Evolutionary conservation across 2,888 invertebrate species (phyloP), one percentile per base, ranked within the genome.

Genomic region (Patella caerulea): DNA sequence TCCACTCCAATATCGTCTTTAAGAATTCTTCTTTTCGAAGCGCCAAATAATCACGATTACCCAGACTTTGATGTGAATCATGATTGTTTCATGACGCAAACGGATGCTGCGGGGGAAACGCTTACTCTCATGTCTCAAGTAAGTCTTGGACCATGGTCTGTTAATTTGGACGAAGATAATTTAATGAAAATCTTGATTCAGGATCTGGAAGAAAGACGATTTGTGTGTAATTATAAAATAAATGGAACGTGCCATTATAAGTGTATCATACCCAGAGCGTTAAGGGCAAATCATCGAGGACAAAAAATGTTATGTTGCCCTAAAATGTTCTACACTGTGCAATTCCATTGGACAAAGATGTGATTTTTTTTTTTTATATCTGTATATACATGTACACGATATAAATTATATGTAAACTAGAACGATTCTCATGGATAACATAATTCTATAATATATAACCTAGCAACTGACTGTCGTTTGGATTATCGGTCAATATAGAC

Each of bases 291-390:
- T 7, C 65, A 59, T n/a, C 5, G 19, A 11, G 53, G 71, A 3
- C 55, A 71, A 65, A 54, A 75, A 56, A 24, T 19, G 19, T 11
- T 65, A 24, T 24, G 52, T 11, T 75, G 75, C 71, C 55, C 45
- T 24, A 75, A 70, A 29, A 17, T 75, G 15, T 75, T 75, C 71
- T 75, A 53, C 54, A 71, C 75, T 24, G n/a, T 75, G 11, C 55
- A 71, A 54, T 75, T 75, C n/a, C 75, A 75, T 29, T 75, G 75
- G 75, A 53, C 69, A 3, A 70, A 75, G 17, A 75, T 75, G 75
- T 75, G 29, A 56, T 45, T n/a, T 34, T n/a, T 59, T 34, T 53
- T 24, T 24, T 59, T 19, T 24, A 24, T 34, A 9, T 74, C 24
- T 69, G 69, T 45, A 9, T 45, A 1, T 45, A 45, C 9, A 9